Percentiles rank a stretch among this genome's conserved stretches.
Evolutionary conservation across 2,888 invertebrate genomes (phyloP).

Genomic region (Chrysodeixis includens): DNA sequence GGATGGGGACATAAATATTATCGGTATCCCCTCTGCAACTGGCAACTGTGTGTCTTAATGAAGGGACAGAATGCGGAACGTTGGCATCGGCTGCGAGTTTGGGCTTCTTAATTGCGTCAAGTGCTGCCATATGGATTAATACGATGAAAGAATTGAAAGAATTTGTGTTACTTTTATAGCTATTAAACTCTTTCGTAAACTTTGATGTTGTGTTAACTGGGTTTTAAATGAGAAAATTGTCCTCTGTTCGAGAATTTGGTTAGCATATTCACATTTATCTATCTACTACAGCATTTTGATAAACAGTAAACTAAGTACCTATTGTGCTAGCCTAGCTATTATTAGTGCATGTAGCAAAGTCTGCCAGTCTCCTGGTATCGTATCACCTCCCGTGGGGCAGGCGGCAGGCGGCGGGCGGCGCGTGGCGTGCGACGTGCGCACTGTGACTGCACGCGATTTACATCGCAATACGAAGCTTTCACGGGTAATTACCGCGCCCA

Average conservation of each 20-base stretch:
- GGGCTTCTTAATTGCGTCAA: not conserved
- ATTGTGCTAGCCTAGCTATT: too few species aligned
- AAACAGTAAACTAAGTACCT: too few species aligned
- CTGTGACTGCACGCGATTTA: conserved; percentile 24
- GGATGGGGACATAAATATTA: not conserved
- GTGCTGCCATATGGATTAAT: not conserved
- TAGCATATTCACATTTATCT: too few species aligned
- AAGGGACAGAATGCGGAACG: not conserved
- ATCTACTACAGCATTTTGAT: too few species aligned
- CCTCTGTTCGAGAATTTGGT: too few species aligned
- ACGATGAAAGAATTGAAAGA: not conserved
- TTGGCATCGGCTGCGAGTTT: not conserved
- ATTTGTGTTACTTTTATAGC: not conserved
- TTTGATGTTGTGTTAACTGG: not conserved
- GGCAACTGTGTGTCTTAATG: not conserved
- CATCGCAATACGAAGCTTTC: conserved; percentile 32
- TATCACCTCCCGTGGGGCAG: not conserved
- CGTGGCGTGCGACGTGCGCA: not conserved
- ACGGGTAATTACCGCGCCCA: conserved; percentile 28
- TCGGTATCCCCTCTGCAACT: not conserved
- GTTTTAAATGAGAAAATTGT: too few species aligned
- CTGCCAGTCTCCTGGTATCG: not conserved
- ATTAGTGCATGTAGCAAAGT: not conserved
- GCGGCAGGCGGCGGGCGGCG: not conserved
- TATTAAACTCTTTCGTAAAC: not conserved